Conservation (phyloP, 2,113 vertebrate genomes). For the Glaucomys volans region DNA sequence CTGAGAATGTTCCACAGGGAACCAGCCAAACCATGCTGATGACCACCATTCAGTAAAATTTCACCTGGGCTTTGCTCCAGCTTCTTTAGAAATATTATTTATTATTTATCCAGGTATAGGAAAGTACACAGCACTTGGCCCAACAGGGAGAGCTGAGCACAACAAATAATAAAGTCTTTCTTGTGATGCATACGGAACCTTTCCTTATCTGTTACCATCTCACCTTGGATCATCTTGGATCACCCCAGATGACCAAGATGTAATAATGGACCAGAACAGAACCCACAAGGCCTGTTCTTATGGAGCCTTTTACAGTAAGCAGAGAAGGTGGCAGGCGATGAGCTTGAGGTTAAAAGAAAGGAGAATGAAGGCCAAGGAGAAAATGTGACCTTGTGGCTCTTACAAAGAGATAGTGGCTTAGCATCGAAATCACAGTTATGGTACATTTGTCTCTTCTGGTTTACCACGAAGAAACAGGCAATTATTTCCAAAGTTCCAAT, state of each 20-base stretch:
- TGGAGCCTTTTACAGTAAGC: neutral
- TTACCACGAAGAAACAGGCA: neutral
- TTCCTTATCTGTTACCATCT: neutral
- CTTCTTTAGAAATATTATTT: constrained; percentile 39
- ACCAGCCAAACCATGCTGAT: neutral
- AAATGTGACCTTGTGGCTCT: neutral
- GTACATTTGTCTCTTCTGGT: neutral
- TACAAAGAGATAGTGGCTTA: neutral
- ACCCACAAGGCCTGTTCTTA: neutral
- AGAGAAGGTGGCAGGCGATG: neutral
- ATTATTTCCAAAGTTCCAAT: neutral
- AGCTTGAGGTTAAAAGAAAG: neutral
- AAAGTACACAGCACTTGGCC: neutral
- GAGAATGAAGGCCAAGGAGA: neutral
- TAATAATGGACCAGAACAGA: neutral
- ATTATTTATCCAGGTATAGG: constrained; percentile 26
- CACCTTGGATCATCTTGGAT: neutral
- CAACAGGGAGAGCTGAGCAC: neutral
- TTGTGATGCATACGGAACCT: neutral
- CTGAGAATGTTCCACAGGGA: neutral
- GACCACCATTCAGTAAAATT: neutral
- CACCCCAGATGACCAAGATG: neutral
- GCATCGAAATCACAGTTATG: neutral
- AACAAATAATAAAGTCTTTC: neutral
- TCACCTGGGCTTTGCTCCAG: constrained; percentile 40